Base-by-base conservation (phyloP, 2,888 invertebrate genomes). In the Sipunculus nudus region DNA sequence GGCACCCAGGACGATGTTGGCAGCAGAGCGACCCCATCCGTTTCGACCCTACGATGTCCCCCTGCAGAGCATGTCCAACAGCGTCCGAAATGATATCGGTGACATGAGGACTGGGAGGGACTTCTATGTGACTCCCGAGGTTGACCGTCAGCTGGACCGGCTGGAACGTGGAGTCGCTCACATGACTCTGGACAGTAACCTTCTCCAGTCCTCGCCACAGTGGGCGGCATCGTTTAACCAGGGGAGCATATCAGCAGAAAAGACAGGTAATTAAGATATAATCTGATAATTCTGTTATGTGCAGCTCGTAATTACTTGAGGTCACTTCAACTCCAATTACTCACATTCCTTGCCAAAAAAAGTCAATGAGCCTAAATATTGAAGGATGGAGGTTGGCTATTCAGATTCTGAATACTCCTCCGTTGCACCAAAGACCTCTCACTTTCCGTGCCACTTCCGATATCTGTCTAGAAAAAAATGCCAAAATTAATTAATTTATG, bases 101-200 rank as follows among this genome's bases (percentile, higher is more conserved):
- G 47, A 49, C 19, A 40, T 65, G 26, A 55, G 40, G 39, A 26
- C 45, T 48, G 75, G 74, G 50, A 78, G 79, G 41, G 65, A 76
- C 28, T 79, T 72, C 64, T 81, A 81, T 67, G 74, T 77, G 53
- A 80, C 80, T 5, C 76, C 77, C 38, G 79, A 81, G 63, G 67
- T 82, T 39, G 73, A 71, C 35, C 67, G 73, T 38, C 76, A 80
- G 48, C 59, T 82, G 52, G 67, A 73, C 21, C 64, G 69, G 10
- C 73, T 82, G 46, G 67, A 73, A 35, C 77, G 76, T 67, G 80
- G 78, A 8, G 59, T 80, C 29, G 76, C 78, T 47, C 78, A 81
- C 61, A 67, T 82, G 39, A 73, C 72, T 39, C 69, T 82, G 50
- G 81, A 82, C 66, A 67, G 70, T 23, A 71, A 73, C 39, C 69